Evolutionary conservation across 2,888 invertebrate genomes (phyloP).

Genomic region (Gandaritis pyraliata): DNA sequence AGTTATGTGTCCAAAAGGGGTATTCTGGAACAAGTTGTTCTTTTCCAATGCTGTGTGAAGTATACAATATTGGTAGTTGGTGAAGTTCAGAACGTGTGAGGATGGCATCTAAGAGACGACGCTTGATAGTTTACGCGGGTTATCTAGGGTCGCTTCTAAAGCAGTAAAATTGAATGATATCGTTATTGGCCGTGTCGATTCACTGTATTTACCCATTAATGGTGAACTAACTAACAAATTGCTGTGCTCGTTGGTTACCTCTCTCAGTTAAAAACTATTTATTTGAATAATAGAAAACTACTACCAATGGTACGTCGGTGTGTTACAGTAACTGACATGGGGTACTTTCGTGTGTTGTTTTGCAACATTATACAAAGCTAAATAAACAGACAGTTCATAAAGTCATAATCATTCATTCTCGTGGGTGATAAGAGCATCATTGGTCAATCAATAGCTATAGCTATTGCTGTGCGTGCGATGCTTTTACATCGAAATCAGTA

Average conservation of each 20-base stretch:
- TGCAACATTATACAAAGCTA: constrained; percentile 2
- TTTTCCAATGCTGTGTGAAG: not conserved
- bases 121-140: constrained; percentile 74
- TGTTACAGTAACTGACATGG: not conserved
- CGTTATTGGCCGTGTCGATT: constrained; percentile 72
- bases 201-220: constrained; percentile 78
- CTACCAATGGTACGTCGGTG: no score
- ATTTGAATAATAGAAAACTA: constrained; percentile 10
- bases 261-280: constrained; percentile 37
- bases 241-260: constrained; percentile 63
- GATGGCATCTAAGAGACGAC: constrained; percentile 72
- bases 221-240: constrained; percentile 72
- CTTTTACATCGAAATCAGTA: not conserved
- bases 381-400: not conserved
- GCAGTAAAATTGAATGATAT: constrained; percentile 84
- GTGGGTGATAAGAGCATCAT: not conserved
- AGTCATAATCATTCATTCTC: not conserved
- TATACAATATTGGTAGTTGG: not conserved
- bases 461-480: not conserved
- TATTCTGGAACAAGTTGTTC: no score
- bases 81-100: constrained; percentile 57
- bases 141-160: constrained; percentile 80
- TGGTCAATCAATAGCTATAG: not conserved
- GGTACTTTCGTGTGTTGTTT: not conserved
- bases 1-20: not conserved